These are phyloP conservation scores for Dendronephthya gigantea DNA, from an alignment of 64 coral and sea anemone genomes.

Conservation along the genomic window DNA sequence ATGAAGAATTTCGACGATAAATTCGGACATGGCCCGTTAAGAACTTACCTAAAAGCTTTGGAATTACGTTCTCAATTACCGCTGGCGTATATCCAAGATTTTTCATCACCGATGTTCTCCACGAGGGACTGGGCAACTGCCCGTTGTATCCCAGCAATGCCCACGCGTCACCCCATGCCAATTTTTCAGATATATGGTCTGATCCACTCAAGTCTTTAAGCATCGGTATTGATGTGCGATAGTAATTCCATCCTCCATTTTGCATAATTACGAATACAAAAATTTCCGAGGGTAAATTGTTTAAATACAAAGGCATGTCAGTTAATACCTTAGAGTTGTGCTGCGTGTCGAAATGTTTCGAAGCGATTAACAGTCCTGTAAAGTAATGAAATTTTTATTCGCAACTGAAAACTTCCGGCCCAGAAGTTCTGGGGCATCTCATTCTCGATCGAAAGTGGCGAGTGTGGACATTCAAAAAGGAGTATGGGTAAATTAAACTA, in stretches of 20 bases:
- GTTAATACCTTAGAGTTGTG: background rate
- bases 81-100: background rate
- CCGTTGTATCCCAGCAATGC: background rate
- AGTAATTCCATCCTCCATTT: background rate
- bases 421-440: no score
- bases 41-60: background rate
- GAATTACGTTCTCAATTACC: background rate
- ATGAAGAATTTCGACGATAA: no score
- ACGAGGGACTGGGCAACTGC: background rate
- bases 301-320: background rate
- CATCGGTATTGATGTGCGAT: background rate
- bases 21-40: no score
- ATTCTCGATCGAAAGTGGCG: no score
- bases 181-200: background rate
- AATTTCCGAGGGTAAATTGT: background rate
- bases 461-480: no score
- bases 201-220: background rate
- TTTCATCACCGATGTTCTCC: background rate
- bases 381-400: background rate
- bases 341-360: background rate
- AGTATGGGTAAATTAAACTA: no score
- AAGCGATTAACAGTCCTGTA: background rate
- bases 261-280: background rate
- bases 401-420: no score
- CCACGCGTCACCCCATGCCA: background rate